Conservation (phyloP, 1,140 invertebrate genomes). For the Neotoxoptera formosana region DNA sequence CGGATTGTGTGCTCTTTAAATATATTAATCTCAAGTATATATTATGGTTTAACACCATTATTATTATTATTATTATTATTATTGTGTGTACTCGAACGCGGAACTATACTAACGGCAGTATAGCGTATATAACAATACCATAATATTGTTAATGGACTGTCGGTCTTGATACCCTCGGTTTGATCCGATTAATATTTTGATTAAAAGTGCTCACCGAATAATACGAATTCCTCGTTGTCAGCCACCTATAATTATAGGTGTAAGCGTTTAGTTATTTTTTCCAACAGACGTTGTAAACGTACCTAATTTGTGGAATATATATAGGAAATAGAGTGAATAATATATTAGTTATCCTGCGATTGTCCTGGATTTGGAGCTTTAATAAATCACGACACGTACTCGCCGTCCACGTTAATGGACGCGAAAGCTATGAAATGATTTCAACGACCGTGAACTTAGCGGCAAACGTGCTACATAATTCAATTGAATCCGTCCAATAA, state of each 20-base stretch:
- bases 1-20: not conserved
- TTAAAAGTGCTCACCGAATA: not conserved
- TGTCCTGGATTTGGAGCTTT: not conserved
- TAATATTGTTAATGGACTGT: not conserved
- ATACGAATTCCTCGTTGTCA: not conserved
- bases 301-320: not conserved
- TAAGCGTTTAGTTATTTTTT: not conserved
- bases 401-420: not conserved
- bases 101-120: not conserved
- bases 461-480: not conserved
- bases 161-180: not conserved
- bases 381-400: not conserved
- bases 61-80: too few relatives aligned
- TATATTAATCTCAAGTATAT: not conserved
- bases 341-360: not conserved
- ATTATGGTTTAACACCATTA: not conserved
- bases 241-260: not conserved
- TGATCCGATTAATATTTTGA: not conserved
- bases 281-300: not conserved
- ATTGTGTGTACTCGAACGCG: not conserved
- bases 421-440: not conserved
- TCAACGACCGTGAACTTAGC: not conserved
- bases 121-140: not conserved
- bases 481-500: not conserved
- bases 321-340: not conserved